Evolutionary conservation across 2,888 invertebrate species (phyloP).

Genomic region (Ametastegia equiseti): DNA sequence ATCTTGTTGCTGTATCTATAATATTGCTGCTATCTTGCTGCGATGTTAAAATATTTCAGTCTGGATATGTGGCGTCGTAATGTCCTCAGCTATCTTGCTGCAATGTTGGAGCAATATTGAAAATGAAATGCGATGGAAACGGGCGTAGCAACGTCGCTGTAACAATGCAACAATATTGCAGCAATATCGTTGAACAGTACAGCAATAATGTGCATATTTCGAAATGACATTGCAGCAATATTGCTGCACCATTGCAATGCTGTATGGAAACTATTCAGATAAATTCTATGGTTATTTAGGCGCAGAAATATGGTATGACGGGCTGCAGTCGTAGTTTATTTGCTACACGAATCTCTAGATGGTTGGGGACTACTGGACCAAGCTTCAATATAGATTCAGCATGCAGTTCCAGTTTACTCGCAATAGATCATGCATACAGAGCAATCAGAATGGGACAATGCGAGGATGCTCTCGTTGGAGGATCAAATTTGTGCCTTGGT

Average conservation of each 20-base stretch:
- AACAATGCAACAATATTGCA: too few species aligned
- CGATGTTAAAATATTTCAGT: too few species aligned
- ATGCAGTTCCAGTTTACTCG: constrained; percentile 94
- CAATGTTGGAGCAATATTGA: too few species aligned
- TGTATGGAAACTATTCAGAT: neutral
- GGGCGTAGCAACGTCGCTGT: too few species aligned
- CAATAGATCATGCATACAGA: constrained; percentile 88
- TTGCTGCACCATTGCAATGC: neutral
- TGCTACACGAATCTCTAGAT: constrained; percentile 94
- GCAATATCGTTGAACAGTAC: too few species aligned
- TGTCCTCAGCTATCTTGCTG: too few species aligned
- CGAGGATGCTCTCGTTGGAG: constrained; percentile 94
- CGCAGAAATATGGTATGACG: constrained; percentile 81
- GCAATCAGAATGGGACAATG: constrained; percentile 89
- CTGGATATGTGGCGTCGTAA: too few species aligned
- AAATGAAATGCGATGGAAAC: too few species aligned
- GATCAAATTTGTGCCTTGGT: constrained; percentile 89
- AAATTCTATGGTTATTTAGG: constrained; percentile 54
- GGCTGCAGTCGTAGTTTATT: constrained; percentile 95
- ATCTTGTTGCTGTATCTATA: too few species aligned
- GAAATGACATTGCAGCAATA: too few species aligned
- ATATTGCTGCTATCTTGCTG: too few species aligned
- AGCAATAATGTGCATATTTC: too few species aligned
- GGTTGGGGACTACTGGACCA: constrained; percentile 91
- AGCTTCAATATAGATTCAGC: constrained; percentile 93